Evolutionary conservation across 2,113 vertebrate genomes (phyloP).

Genomic region (Pandion haliaetus): DNA sequence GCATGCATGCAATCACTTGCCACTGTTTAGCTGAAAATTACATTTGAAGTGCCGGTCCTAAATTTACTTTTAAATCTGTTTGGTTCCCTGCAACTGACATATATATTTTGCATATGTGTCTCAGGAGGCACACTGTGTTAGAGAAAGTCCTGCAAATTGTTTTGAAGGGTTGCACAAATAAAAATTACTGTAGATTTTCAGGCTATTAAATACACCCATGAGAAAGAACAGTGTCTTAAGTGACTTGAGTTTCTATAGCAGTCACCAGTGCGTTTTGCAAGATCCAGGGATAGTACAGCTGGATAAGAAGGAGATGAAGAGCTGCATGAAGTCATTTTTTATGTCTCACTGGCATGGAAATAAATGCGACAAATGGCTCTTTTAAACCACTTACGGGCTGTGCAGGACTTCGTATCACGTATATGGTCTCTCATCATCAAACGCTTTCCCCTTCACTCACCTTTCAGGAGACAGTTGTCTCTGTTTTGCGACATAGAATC

Average conservation of each 20-base stretch:
- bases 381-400: not conserved
- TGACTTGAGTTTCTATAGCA: not conserved
- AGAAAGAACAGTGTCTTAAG: not conserved
- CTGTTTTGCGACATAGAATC: not conserved
- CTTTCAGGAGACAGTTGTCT: not conserved
- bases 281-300: not conserved
- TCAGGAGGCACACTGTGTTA: not conserved
- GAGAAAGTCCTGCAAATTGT: not conserved
- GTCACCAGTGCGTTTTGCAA: not conserved
- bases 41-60: not conserved
- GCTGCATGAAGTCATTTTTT: not conserved
- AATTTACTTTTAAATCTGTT: not conserved
- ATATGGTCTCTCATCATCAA: not conserved
- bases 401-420: not conserved
- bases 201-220: not conserved
- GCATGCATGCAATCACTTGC: not conserved
- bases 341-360: not conserved
- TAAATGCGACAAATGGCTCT: not conserved
- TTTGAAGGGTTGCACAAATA: not conserved
- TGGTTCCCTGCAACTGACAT: not conserved
- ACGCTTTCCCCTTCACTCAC: not conserved
- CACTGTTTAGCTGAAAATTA: not conserved
- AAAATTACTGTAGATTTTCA: not conserved
- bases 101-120: not conserved
- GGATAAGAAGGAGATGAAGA: not conserved